A percentile compares a stretch with the other conserved stretches of the same genome.
These are phyloP conservation scores for Channa argus DNA, from an alignment of 2,113 vertebrate genomes.

Conservation along the genomic window DNA sequence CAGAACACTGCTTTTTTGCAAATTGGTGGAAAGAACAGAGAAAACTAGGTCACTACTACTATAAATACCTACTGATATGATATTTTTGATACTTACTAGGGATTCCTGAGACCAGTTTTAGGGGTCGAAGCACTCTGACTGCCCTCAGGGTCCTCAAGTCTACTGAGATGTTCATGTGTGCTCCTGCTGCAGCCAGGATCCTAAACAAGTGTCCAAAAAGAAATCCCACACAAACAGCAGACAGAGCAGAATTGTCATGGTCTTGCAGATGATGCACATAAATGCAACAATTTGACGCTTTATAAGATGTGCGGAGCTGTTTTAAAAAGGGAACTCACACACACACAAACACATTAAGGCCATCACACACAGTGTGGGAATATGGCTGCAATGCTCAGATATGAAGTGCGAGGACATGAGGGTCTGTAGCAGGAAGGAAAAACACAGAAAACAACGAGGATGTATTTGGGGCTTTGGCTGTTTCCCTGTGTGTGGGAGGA, in stretches of 20 bases:
- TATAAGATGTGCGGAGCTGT: background rate
- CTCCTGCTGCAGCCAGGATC: constrained; percentile 95
- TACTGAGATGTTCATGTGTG: constrained; percentile 97
- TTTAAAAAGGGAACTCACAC: too few species aligned
- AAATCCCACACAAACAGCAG: constrained; percentile 29
- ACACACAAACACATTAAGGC: background rate
- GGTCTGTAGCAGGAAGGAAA: constrained; percentile 39
- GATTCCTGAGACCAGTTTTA: constrained; percentile 98
- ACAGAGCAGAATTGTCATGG: constrained; percentile 1
- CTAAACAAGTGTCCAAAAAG: constrained; percentile 78
- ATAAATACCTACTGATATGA: background rate
- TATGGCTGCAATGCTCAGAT: constrained; percentile 57
- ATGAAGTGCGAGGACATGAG: constrained; percentile 32
- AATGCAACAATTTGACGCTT: constrained; percentile 36
- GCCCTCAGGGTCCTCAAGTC: constrained; percentile 96
- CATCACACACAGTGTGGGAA: background rate
- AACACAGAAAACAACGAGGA: constrained; percentile 48
- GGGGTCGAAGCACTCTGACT: constrained; percentile 92
- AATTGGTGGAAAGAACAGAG: background rate
- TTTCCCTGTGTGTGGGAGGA: constrained; percentile 70
- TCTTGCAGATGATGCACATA: constrained; percentile 2
- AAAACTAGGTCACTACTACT: background rate
- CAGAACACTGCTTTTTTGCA: too few species aligned
- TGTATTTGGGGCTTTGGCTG: constrained; percentile 52
- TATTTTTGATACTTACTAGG: constrained; percentile 87